Conservation (phyloP, 2,113 vertebrate species). For the Epinephelus cyanopodus region DNA sequence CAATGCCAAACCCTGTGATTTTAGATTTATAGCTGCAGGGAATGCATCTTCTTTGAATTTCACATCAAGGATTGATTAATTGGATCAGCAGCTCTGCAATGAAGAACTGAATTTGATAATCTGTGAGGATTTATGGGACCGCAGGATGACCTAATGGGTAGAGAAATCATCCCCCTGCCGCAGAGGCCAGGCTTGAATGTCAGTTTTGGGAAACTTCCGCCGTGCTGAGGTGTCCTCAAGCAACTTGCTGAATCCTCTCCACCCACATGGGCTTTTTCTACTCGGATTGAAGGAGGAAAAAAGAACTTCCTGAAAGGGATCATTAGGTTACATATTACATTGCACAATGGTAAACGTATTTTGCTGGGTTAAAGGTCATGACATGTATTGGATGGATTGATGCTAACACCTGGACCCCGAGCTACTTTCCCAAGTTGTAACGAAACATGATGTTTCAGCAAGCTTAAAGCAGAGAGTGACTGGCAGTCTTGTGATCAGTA, state of each 20-base stretch:
- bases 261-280: slow-evolving; percentile 1
- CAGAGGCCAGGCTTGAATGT: slow-evolving; percentile 22
- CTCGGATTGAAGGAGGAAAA: slow-evolving; percentile 1
- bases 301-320: slow-evolving; percentile 24
- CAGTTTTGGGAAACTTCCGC: slow-evolving; percentile 30
- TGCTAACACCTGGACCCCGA: slow-evolving; percentile 18
- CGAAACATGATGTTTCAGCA: slow-evolving; percentile 23
- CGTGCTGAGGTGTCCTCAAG: slow-evolving; percentile 44
- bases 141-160: slow-evolving; percentile 29
- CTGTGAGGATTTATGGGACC: slow-evolving; percentile 50
- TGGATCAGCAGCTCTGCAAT: slow-evolving; percentile 28
- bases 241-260: slow-evolving; percentile 30
- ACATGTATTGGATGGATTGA: slow-evolving; percentile 32
- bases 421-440: slow-evolving; percentile 31
- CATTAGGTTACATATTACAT: slow-evolving; percentile 31
- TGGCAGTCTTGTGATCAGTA: slow-evolving; percentile 12
- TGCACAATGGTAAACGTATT: slow-evolving; percentile 22
- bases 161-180: slow-evolving; percentile 21
- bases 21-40: slow-evolving; percentile 42
- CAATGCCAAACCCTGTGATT: slow-evolving; percentile 7
- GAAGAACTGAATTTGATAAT: slow-evolving; percentile 54
- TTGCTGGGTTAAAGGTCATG: slow-evolving; percentile 38
- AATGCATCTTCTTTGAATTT: slow-evolving; percentile 44
- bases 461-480: slow-evolving; percentile 6
- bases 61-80: slow-evolving; percentile 61